phyloP scores from a whole-genome alignment of 37 sponge, comb jelly and placozoan species.

The Cliona cf. orientalis region DNA sequence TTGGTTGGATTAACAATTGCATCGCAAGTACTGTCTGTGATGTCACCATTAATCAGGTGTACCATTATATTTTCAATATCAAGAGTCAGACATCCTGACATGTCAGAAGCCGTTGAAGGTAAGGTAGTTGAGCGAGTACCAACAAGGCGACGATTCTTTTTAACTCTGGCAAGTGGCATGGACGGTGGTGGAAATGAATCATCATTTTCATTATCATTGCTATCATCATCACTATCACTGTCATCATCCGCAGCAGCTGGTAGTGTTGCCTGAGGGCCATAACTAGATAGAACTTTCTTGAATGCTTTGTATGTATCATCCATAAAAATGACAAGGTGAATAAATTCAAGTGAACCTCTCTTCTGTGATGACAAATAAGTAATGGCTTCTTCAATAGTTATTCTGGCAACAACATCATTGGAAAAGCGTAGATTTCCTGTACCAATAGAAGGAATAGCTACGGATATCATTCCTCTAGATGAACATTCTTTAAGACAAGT shows the following conservation, averaged over 20 bases:
- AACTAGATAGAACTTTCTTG: background rate
- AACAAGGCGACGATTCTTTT: no score
- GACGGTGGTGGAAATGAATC: no score
- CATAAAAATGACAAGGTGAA: conserved; percentile 56
- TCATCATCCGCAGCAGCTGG: background rate
- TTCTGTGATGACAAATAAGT: conserved; percentile 4
- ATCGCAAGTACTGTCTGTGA: conserved; percentile 43
- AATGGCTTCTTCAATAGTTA: conserved; percentile 28
- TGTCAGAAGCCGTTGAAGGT: no score
- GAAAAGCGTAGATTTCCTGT: conserved; percentile 61
- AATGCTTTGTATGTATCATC: conserved; percentile 28
- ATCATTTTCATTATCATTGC: no score
- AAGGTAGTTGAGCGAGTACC: no score
- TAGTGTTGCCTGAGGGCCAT: background rate
- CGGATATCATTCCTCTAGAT: conserved; percentile 3
- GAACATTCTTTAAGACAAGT: conserved; percentile 44
- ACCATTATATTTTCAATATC: conserved; percentile 9
- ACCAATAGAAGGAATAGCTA: conserved; percentile 75
- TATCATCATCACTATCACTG: background rate
- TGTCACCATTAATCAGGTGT: conserved; percentile 56
- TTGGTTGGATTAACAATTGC: conserved; percentile 65
- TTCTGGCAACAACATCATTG: conserved; percentile 28
- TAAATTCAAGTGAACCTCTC: background rate
- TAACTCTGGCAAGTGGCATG: no score
- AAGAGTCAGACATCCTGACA: no score